These are phyloP conservation scores for Spilosoma lubricipeda DNA, from an alignment of 2,888 invertebrate genomes.

Conservation along the genomic window DNA sequence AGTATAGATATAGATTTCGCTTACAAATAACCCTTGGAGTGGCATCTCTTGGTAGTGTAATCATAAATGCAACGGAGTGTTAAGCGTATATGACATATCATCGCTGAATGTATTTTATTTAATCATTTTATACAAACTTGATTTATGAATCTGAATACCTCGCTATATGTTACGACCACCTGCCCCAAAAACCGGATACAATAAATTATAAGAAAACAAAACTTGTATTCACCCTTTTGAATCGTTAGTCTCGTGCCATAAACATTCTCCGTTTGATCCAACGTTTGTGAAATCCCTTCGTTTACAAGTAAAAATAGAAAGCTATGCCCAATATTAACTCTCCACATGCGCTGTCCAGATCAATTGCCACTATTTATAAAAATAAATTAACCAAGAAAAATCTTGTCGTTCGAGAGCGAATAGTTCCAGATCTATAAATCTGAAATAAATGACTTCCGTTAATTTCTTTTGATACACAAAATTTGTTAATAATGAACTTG, in stretches of 20 bases:
- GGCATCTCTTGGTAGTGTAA: slow-evolving; percentile 19
- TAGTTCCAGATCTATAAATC: slow-evolving; percentile 29
- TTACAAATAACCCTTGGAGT: background rate
- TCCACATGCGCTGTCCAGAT: slow-evolving; percentile 24
- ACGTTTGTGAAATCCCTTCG: slow-evolving; percentile 36
- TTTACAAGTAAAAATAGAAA: slow-evolving; percentile 26
- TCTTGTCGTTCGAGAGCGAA: slow-evolving; percentile 1
- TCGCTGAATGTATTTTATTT: slow-evolving; percentile 38
- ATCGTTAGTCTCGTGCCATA: slow-evolving; percentile 68
- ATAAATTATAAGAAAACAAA: slow-evolving; percentile 80
- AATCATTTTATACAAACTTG: slow-evolving; percentile 41
- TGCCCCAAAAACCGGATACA: slow-evolving; percentile 79
- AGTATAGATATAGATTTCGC: no score
- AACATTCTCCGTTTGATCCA: slow-evolving; percentile 45
- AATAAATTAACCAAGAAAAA: background rate
- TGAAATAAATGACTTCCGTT: slow-evolving; percentile 68
- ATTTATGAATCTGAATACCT: slow-evolving; percentile 46
- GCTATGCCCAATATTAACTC: slow-evolving; percentile 34
- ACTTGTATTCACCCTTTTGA: slow-evolving; percentile 69
- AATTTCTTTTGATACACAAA: slow-evolving; percentile 64
- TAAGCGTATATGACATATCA: slow-evolving; percentile 34
- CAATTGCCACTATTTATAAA: background rate
- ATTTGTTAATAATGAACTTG: slow-evolving; percentile 77
- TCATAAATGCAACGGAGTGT: slow-evolving; percentile 39
- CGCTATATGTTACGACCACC: slow-evolving; percentile 65